phyloP scores from a whole-genome alignment of 2,888 invertebrate species.

The Alitta virens region DNA sequence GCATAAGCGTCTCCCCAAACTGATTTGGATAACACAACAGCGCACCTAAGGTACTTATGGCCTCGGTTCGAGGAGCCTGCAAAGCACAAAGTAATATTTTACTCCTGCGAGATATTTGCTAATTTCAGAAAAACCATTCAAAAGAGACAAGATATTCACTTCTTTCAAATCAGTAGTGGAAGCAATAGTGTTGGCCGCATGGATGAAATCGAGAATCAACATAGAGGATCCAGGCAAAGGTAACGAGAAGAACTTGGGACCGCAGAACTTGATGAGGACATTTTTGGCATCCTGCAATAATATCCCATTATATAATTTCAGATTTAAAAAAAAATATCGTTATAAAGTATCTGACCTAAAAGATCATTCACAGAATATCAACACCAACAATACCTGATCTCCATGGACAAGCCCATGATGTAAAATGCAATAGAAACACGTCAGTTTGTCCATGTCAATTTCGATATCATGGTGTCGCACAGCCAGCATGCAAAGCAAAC shows the following conservation, averaged over 20 bases:
- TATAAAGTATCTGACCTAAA: too few species aligned
- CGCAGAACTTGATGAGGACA: conserved; percentile 74
- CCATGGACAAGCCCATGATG: conserved; percentile 68
- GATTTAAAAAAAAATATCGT: too few species aligned
- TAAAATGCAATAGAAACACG: conserved; percentile 82
- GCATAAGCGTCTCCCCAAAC: conserved; percentile 67
- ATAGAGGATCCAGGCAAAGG: conserved; percentile 86
- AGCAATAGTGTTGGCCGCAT: conserved; percentile 83
- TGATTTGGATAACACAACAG: conserved; percentile 78
- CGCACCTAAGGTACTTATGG: conserved; percentile 84
- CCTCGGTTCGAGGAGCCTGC: conserved; percentile 81
- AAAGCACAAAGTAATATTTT: conserved; percentile 13
- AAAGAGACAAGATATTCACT: too few species aligned
- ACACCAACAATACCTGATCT: conserved; percentile 63
- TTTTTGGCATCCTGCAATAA: conserved; percentile 70
- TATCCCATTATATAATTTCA: too few species aligned
- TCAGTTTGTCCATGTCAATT: conserved; percentile 70
- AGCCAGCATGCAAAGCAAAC: conserved; percentile 76
- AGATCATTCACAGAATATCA: neutral
- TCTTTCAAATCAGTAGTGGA: conserved; percentile 70
- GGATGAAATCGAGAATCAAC: conserved; percentile 82
- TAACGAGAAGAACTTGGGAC: conserved; percentile 80
- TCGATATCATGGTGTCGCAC: conserved; percentile 78
- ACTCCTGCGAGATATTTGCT: neutral
- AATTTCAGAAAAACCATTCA: too few species aligned